Evolutionary conservation across 2,888 invertebrate genomes (phyloP), one percentile per base, ranked within the genome.

Genomic region (Melinopterus prodromus): DNA sequence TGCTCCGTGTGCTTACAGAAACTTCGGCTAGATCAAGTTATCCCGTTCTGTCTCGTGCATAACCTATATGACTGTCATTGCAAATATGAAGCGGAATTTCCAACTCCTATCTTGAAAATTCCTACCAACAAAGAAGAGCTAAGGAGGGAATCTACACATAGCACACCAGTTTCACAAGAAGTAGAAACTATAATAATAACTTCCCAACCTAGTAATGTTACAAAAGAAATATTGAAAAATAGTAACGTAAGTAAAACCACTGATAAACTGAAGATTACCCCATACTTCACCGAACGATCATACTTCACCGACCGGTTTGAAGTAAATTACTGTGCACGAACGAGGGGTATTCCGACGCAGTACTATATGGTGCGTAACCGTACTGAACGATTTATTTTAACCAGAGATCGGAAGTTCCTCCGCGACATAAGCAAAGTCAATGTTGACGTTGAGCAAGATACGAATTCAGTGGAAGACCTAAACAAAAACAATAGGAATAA

Each of bases 21-120:
- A 16, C 80, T 84, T n/a, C 80, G 86, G 77, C 85, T 90, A 81
- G 85, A 89, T 37, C 91, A 92, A 84, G 85, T 94, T 74, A 91
- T 92, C 81, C 92, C 92, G 0, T 94, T 91, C 90, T 95, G 94
- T 84, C 92, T 94, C 91, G 90, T 92, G 2, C 94, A 95, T 85
- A 90, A 91, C 83, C 86, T 93, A 76, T 93, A 94, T 84, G 92
- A 92, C 85, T 94, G 94, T 87, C 92, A 92, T 86, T 94, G 94
- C n/a, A 69, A 79, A 36, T 80, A 71, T 35, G 74, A 72, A 35
- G 74, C 79, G 5, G 26, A 77, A n/a, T 80, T 70, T 38, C 53
- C 70, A 71, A 36, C 35, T 74, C 26, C 71, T 35, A 12, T 71
- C 16, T n/a, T 16, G 15, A n/a, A n/a, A n/a, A n/a, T n/a, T n/a